Evolutionary conservation across 1,140 invertebrate genomes (phyloP).

Genomic region (Bombyx mandarina): DNA sequence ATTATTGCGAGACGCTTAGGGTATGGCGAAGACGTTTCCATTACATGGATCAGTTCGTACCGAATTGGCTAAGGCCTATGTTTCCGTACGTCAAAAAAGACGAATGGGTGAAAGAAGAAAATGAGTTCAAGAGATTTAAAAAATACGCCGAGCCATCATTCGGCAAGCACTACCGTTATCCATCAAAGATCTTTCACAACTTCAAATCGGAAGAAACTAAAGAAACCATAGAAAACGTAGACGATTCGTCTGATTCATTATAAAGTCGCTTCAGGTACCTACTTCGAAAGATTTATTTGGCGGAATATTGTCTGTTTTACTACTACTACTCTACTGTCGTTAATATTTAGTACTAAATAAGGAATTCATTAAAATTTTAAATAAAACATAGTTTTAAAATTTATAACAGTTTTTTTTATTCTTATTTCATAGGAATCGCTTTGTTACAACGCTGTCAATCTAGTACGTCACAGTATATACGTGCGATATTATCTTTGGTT

Average conservation of each 20-base stretch:
- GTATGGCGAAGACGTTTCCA: conserved; percentile 42
- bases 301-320: too few relatives aligned
- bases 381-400: too few relatives aligned
- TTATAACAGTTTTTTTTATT: too few relatives aligned
- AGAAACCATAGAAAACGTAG: conserved; percentile 28
- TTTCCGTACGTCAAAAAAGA: conserved; percentile 33
- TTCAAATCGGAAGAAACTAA: conserved; percentile 28
- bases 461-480: too few relatives aligned
- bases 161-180: conserved; percentile 39
- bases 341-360: too few relatives aligned
- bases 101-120: conserved; percentile 39
- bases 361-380: too few relatives aligned
- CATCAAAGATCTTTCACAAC: conserved; percentile 28
- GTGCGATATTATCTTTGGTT: too few relatives aligned
- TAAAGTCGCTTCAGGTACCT: too few relatives aligned
- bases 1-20: conserved; percentile 38
- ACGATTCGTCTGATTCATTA: conserved; percentile 2
- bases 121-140: conserved; percentile 36
- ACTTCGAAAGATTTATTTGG: too few relatives aligned
- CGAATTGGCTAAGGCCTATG: conserved; percentile 31
- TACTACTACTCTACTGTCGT: too few relatives aligned
- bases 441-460: too few relatives aligned
- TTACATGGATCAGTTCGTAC: conserved; percentile 48
- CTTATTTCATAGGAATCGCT: too few relatives aligned
- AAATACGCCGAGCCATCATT: conserved; percentile 39